These are phyloP conservation scores for Yponomeuta evonymella DNA, from an alignment of 2,888 invertebrate genomes.

Conservation along the genomic window DNA sequence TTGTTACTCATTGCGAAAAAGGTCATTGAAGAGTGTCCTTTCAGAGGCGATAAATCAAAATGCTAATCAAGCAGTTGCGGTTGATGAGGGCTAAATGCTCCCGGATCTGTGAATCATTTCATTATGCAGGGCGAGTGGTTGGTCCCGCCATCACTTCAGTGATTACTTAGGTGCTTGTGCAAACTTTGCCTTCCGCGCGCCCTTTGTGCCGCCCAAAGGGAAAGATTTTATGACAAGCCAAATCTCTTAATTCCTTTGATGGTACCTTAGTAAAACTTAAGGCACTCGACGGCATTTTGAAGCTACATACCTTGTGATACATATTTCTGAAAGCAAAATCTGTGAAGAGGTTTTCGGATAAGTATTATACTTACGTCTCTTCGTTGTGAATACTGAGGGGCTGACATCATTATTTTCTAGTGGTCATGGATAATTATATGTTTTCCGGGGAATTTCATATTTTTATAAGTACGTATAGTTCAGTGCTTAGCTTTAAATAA, in stretches of 20 bases:
- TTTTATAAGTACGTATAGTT: neutral
- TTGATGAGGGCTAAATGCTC: neutral
- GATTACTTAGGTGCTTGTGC: constrained; percentile 1
- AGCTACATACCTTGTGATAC: neutral
- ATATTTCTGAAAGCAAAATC: neutral
- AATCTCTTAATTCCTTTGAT: neutral
- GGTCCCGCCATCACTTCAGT: neutral
- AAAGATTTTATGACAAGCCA: neutral
- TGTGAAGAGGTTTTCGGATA: neutral
- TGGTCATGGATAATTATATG: too few relatives aligned
- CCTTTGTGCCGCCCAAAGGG: neutral
- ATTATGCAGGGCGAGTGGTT: neutral
- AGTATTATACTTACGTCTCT: neutral
- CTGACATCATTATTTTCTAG: too few relatives aligned
- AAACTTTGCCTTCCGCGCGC: neutral
- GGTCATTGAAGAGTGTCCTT: neutral
- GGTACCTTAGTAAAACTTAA: neutral
- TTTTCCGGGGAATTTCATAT: neutral
- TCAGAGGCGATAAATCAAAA: neutral
- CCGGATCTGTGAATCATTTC: neutral
- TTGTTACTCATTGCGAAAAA: neutral
- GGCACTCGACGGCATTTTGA: neutral
- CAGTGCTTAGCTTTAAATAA: neutral
- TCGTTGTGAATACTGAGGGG: too few relatives aligned
- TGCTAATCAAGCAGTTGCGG: neutral